phyloP scores from a whole-genome alignment of 2,113 vertebrate genomes.

The Pogonocichla stellata region DNA sequence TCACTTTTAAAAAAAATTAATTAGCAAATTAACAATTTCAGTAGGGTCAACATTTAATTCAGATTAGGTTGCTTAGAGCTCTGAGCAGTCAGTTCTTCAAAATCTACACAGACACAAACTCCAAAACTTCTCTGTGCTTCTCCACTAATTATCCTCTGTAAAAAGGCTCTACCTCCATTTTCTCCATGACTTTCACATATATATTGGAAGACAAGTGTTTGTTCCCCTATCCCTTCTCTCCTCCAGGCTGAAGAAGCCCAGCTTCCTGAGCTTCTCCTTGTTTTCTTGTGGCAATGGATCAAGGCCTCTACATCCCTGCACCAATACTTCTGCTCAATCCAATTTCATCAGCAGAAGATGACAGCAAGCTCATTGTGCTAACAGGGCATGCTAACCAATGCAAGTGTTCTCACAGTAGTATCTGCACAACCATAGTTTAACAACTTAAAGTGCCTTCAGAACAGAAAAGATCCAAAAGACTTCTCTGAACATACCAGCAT shows the following conservation, averaged over 20 bases:
- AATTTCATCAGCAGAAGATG: background rate
- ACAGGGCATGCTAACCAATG: background rate
- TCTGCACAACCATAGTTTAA: background rate
- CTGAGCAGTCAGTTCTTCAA: background rate
- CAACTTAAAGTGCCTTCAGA: background rate
- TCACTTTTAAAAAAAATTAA: background rate
- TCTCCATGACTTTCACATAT: background rate
- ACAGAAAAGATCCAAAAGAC: background rate
- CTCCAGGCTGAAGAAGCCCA: background rate
- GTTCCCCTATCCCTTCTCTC: background rate
- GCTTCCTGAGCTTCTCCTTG: background rate
- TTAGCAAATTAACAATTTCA: background rate
- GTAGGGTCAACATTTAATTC: background rate
- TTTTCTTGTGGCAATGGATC: background rate
- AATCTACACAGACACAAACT: background rate
- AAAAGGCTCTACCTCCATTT: background rate
- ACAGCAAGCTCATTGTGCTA: background rate
- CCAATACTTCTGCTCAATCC: background rate
- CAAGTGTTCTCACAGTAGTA: background rate
- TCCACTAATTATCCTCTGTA: background rate
- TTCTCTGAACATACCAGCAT: background rate
- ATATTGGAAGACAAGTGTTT: background rate
- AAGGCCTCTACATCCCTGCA: background rate
- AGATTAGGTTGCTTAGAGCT: background rate
- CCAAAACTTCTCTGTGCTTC: background rate